Base-by-base conservation (phyloP, 2,888 invertebrate genomes). In the Sialis lutaria region DNA sequence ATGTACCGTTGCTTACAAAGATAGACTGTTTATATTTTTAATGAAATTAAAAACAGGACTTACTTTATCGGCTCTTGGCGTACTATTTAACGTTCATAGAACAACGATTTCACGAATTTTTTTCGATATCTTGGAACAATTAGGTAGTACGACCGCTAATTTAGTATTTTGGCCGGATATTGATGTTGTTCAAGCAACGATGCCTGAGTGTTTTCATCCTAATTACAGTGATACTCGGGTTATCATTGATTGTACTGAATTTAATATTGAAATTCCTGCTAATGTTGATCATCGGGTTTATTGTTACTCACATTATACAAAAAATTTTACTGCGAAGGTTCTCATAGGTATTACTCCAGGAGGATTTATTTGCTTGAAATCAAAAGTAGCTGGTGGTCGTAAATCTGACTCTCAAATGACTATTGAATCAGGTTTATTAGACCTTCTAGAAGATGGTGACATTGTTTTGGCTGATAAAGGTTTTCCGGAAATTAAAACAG, bases 81-180 rank as follows among this genome's bases (percentile, higher is more conserved):
- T 49, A 7, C 31, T 52, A 12, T 53, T 53, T 34, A 34, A 43
- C 35, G 37, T 53, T 4, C 53, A 55, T 40, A 32, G 53, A 40
- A 52, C 50, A 22, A 53, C 52, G 10, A 40, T 50, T 33, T 53
- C 53, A 7, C 49, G 47, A 49, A 51, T 54, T 46, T 55, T 54
- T 48, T 31, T 39, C 39, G 33, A 33, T 31, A 48, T 30, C 39
- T 35, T 53, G 35, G 9, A 47, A n/a, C 6, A 35, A 8, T 47
- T 54, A 43, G 37, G 47, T 35, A 6, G 2, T 41, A 48, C 48
- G 33, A 47, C 45, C 2, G 43, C 35, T 44, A 50, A 52, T 49
- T 52, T 50, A 48, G 46, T 46, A n/a, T 46, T 41, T 41, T 46
- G 46, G 46, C 41, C 46, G 10, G 31, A 31, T 12, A 41, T 12